Percentiles rank a stretch among this genome's conserved stretches.
These are phyloP conservation scores for Linnaemya tessellans DNA, from an alignment of 2,888 invertebrate species.

Conservation along the genomic window DNA sequence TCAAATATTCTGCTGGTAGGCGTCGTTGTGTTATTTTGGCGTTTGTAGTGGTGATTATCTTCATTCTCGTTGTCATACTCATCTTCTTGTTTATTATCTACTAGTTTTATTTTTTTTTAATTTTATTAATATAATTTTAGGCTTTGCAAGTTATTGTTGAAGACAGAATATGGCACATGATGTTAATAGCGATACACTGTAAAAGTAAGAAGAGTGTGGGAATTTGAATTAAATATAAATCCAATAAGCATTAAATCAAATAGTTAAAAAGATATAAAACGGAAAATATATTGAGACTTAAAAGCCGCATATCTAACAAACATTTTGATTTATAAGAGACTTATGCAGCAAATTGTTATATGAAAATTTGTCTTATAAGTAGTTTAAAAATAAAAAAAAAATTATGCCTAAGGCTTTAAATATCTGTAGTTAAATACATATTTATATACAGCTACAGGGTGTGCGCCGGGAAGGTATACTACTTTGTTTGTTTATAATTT, in stretches of 20 bases:
- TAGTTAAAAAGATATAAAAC: too few species aligned
- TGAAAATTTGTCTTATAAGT: too few species aligned
- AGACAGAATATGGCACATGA: background rate
- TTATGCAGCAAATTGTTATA: too few species aligned
- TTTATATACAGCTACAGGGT: too few species aligned
- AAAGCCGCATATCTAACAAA: too few species aligned
- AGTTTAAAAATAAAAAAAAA: too few species aligned
- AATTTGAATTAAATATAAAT: background rate
- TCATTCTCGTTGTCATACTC: constrained; percentile 13
- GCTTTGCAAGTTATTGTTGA: background rate
- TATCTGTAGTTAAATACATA: too few species aligned
- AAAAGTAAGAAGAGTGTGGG: background rate
- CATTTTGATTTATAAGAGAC: too few species aligned
- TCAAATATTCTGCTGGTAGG: constrained; percentile 64
- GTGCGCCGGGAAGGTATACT: too few species aligned
- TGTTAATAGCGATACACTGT: background rate
- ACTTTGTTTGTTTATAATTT: too few species aligned
- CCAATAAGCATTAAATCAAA: background rate
- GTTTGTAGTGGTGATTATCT: background rate
- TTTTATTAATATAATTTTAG: background rate
- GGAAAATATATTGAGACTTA: too few species aligned
- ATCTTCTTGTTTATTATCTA: constrained; percentile 20
- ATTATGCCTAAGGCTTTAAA: too few species aligned
- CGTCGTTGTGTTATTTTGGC: background rate
- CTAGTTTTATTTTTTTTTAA: constrained; percentile 20